Evolutionary conservation across 2,797 vertebrate species (phyloP).

Genomic region (Enteromius viviparus): DNA sequence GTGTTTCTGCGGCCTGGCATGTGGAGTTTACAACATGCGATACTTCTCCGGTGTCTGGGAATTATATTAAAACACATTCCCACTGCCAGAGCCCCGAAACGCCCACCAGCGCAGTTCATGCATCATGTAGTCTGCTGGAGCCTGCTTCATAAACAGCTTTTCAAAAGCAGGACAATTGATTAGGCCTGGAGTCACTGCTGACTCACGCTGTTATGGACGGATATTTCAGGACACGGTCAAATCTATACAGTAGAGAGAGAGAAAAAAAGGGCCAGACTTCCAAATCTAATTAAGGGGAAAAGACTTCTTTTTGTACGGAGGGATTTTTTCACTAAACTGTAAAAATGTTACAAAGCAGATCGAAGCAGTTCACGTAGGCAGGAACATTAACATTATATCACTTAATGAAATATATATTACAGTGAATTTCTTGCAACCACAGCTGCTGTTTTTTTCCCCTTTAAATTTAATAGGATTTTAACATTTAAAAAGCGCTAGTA

Average conservation of each 20-base stretch:
- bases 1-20: constrained; percentile 58
- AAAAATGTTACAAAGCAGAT: constrained; percentile 19
- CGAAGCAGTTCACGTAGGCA: background rate
- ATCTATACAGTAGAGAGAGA: constrained; percentile 51
- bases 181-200: constrained; percentile 74
- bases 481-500: constrained; percentile 7
- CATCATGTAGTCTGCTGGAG: constrained; percentile 62
- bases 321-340: constrained; percentile 5
- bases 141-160: constrained; percentile 70
- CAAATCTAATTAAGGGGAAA: constrained; percentile 54
- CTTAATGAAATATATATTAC: constrained; percentile 18
- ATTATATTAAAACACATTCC: constrained; percentile 66
- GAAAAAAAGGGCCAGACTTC: constrained; percentile 65
- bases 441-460: background rate
- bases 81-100: constrained; percentile 58
- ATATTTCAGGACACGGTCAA: constrained; percentile 64
- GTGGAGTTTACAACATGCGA: constrained; percentile 61
- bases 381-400: constrained; percentile 25
- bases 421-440: background rate
- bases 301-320: background rate
- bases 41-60: constrained; percentile 61
- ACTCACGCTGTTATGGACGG: constrained; percentile 67
- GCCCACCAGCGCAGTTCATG: constrained; percentile 63
- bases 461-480: background rate
- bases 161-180: constrained; percentile 76